Percentiles rank a stretch among this genome's conserved stretches.
Conservation (phyloP, 2,888 invertebrate genomes). For the Mycalesis mineus region DNA sequence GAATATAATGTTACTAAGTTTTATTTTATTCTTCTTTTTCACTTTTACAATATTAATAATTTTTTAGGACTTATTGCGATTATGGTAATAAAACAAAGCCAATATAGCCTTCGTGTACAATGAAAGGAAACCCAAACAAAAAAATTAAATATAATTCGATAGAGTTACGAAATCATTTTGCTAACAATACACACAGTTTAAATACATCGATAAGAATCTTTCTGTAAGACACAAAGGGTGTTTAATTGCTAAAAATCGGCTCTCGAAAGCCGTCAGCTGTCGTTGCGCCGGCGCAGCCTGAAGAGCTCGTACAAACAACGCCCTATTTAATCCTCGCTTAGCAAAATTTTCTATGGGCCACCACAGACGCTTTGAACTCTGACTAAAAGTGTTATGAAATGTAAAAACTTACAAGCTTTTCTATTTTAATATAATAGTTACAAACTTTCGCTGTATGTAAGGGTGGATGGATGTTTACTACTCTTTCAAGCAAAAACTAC, state of each 20-base stretch:
- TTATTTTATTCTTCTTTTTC: too few species aligned
- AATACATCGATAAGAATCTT: constrained; percentile 23
- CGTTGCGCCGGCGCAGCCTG: constrained; percentile 59
- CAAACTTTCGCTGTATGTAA: too few species aligned
- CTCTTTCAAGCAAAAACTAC: too few species aligned
- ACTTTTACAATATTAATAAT: too few species aligned
- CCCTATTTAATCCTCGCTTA: constrained; percentile 62
- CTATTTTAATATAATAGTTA: too few species aligned
- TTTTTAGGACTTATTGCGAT: too few species aligned
- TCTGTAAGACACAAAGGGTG: constrained; percentile 34
- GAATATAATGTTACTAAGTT: too few species aligned
- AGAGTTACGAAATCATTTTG: background rate
- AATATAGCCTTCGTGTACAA: background rate
- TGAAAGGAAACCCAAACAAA: background rate
- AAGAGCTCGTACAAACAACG: constrained; percentile 50
- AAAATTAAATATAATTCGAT: background rate
- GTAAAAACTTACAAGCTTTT: too few species aligned
- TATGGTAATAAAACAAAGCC: too few species aligned
- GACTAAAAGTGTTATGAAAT: too few species aligned
- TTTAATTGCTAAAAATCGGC: constrained; percentile 48
- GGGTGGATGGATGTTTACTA: too few species aligned
- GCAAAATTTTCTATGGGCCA: constrained; percentile 32
- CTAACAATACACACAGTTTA: constrained; percentile 5
- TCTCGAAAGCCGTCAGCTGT: constrained; percentile 57
- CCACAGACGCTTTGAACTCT: constrained; percentile 41